These are phyloP conservation scores for Macrobrachium nipponense DNA, from an alignment of 1,140 invertebrate species.

Conservation along the genomic window DNA sequence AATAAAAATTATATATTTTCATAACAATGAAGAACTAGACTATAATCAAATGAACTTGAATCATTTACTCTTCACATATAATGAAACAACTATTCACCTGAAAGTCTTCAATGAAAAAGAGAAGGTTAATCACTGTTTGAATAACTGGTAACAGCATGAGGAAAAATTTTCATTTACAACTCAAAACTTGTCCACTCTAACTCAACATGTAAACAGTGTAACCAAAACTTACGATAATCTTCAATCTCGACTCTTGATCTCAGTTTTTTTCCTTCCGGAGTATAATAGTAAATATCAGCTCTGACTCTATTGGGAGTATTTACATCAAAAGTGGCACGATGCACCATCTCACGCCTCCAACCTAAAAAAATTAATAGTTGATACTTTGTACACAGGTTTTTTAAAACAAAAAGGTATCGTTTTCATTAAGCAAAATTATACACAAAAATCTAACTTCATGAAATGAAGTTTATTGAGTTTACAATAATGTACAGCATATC, in stretches of 20 bases:
- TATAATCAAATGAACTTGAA: too few species aligned
- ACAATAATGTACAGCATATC: too few species aligned
- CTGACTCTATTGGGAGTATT: background rate
- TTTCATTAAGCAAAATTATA: too few species aligned
- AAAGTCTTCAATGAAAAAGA: too few species aligned
- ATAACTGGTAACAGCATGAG: background rate
- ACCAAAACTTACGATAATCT: slow-evolving; percentile 37
- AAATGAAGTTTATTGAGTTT: too few species aligned
- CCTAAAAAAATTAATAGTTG: background rate
- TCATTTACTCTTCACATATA: too few species aligned
- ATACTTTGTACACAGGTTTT: too few species aligned
- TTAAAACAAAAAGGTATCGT: too few species aligned
- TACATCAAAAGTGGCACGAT: slow-evolving; percentile 31
- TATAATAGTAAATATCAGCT: slow-evolving; percentile 51
- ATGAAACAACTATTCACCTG: too few species aligned
- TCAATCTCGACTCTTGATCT: slow-evolving; percentile 46
- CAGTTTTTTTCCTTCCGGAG: slow-evolving; percentile 40
- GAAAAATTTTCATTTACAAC: background rate
- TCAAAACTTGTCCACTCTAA: background rate
- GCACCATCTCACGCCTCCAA: slow-evolving; percentile 42
- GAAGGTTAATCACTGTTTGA: background rate
- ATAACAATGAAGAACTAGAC: too few species aligned
- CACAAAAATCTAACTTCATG: too few species aligned
- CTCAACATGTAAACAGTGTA: background rate
- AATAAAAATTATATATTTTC: too few species aligned